Base-by-base conservation (phyloP, 2,888 invertebrate genomes). In the Trisateles emortualis region DNA sequence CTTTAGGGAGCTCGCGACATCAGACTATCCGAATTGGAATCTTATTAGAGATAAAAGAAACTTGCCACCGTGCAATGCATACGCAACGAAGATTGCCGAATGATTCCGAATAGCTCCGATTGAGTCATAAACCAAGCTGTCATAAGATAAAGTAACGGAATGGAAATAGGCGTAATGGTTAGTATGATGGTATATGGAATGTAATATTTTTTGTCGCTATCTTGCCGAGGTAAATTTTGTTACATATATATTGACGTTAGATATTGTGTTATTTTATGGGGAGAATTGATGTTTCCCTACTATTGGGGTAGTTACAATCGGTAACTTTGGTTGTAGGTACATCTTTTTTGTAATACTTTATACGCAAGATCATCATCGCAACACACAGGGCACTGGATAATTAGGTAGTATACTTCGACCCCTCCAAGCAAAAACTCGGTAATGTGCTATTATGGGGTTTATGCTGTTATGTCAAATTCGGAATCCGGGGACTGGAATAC, bases 11-110 rank as follows among this genome's bases (percentile, higher is more conserved):
- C 75, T 72, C 73, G 73, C 79, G 79, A 83, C 86, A 82, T 81
- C 83, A 78, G 78, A 74, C 79, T 73, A 81, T 81, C 75, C 78
- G 83, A 87, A 88, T 87, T 82, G 87, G 87, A 88, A 91, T 91
- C 90, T 91, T 88, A 89, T 90, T 91, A 87, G 79, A 90, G 91
- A 91, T 91, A 90, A 88, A 91, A 90, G 87, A 86, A 88, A 88
- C 84, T 86, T 77, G 72, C 79, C 73, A 76, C 75, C 83, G 78
- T 76, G 83, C 85, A 86, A 84, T 88, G 89, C 90, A 90, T 90
- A 87, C 79, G 64, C 68, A 84, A 83, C 79, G 72, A 72, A 67
- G 67, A 72, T 69, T 68, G 55, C 59, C 59, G 68, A 74, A 81
- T 58, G 50, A 48, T 43, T 48, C 44, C 52, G 66, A 61, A 66